Evolutionary conservation across 2,113 vertebrate genomes (phyloP).

Genomic region (Naja naja): DNA sequence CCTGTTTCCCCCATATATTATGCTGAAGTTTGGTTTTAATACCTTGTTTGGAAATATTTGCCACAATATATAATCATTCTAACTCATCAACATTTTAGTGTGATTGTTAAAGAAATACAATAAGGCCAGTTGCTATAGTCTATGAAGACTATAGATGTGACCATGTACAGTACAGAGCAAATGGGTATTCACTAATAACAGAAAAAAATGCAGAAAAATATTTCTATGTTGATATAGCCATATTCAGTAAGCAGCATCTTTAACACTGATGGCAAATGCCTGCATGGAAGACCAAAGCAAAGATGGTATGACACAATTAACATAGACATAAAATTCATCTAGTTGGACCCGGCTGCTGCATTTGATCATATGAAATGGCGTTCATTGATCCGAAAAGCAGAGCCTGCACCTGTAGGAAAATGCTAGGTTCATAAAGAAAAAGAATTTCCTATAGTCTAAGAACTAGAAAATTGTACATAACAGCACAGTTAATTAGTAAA

Average conservation of each 20-base stretch:
- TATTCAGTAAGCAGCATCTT: background rate
- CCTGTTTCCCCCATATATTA: too few relatives aligned
- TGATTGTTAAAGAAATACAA: background rate
- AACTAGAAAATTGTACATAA: slow-evolving; percentile 5
- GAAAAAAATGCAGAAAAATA: background rate
- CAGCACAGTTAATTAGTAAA: background rate
- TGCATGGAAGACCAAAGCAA: background rate
- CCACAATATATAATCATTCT: background rate
- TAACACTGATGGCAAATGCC: background rate
- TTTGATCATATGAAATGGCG: background rate
- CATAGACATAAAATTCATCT: background rate
- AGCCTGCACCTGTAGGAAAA: background rate
- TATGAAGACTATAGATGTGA: background rate
- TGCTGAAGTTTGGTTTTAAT: background rate
- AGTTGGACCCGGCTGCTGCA: background rate
- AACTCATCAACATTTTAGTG: background rate
- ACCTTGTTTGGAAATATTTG: background rate
- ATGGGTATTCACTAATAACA: background rate
- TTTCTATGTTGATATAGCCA: background rate
- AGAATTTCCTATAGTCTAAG: background rate
- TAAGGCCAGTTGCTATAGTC: background rate
- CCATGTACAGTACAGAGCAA: background rate
- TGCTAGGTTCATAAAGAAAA: background rate
- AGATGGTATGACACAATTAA: background rate
- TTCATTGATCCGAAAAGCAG: background rate